Base-by-base conservation (phyloP, 2,888 invertebrate genomes). In the Silvanus unidentatus region DNA sequence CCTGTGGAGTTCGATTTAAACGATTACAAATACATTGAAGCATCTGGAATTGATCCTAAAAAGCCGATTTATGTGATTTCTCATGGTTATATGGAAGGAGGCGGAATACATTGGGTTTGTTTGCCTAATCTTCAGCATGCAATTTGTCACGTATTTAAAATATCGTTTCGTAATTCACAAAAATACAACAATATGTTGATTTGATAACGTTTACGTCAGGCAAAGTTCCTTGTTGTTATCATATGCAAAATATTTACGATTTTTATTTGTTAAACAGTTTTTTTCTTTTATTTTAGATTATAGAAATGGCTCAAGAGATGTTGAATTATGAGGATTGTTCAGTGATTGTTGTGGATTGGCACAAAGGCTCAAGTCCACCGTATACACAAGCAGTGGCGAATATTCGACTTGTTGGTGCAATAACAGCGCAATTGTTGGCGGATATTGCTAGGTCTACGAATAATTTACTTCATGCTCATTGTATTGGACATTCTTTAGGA, bases 371-470 rank as follows among this genome's bases (percentile, higher is more conserved):
- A 0, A 83, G 82, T 49, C 91, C 92, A 0, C 91, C 92, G 0
- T 96, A 95, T 65, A 85, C 88, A 0, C 92, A 94, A 69, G 94
- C 96, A 0, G 92, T 90, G 1, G 92, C 93, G 1, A 95, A 95
- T 64, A 90, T 89, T 13, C 76, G 94, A 40, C 75, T 95, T 10
- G 84, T 94, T 1, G 94, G 91, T 0, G 83, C 83, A 0, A 87
- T 93, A 71, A 81, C 88, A 0, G 90, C 89, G 0, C 82, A 88
- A 68, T 73, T 94, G 14, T 73, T 73, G 8, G 65, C 66, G 1
- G 75, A 75, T 48, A 55, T 76, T 15, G 68, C 74, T 10, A 62
- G 69, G 40, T 54, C 68, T 44, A 73, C 72, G 6, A 42, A 59
- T 9, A 73, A 79, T 60, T 60, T 84, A 51, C 79, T 81, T 45